phyloP scores from a whole-genome alignment of 1,140 invertebrate genomes.

The Drosophila trapezifrons region DNA sequence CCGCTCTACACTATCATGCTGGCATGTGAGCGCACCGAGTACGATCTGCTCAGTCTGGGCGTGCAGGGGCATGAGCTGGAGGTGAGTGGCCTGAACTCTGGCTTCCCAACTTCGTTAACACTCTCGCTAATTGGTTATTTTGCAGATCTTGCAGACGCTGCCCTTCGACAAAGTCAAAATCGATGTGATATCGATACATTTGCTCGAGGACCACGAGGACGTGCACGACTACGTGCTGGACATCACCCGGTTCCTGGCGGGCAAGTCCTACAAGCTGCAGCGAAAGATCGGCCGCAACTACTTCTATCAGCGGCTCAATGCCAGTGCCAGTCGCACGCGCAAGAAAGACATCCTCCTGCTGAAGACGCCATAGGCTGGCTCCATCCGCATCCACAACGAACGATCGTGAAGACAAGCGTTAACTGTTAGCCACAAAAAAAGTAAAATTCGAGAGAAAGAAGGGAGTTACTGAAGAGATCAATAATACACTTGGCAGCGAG shows the following conservation, averaged over 20 bases:
- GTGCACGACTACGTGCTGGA: constrained; percentile 75
- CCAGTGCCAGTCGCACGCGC: constrained; percentile 73
- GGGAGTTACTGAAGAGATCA: constrained; percentile 38
- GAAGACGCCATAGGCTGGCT: constrained; percentile 64
- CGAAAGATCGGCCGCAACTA: constrained; percentile 79
- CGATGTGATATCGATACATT: constrained; percentile 85
- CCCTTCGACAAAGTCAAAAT: constrained; percentile 85
- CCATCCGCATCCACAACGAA: constrained; percentile 23
- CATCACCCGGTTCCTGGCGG: constrained; percentile 79
- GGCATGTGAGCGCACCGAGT: constrained; percentile 88
- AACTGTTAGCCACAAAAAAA: constrained; percentile 44
- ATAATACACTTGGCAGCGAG: constrained; percentile 22
- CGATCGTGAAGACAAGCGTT: constrained; percentile 50
- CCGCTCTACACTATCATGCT: constrained; percentile 92
- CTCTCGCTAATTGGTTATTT: constrained; percentile 31
- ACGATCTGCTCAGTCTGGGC: constrained; percentile 91
- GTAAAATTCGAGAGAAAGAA: constrained; percentile 35
- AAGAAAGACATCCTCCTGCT: constrained; percentile 82
- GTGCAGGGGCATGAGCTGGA: constrained; percentile 87
- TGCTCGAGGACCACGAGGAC: constrained; percentile 80
- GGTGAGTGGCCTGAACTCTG: constrained; percentile 48
- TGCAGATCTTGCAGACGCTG: constrained; percentile 85
- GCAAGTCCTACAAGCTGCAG: constrained; percentile 81
- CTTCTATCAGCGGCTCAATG: constrained; percentile 80
- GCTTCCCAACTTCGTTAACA: not conserved